A percentile compares a stretch with the other conserved stretches of the same genome.
Evolutionary conservation across 2,113 vertebrate species (phyloP).

Genomic region (Andinoacara biseriatus): DNA sequence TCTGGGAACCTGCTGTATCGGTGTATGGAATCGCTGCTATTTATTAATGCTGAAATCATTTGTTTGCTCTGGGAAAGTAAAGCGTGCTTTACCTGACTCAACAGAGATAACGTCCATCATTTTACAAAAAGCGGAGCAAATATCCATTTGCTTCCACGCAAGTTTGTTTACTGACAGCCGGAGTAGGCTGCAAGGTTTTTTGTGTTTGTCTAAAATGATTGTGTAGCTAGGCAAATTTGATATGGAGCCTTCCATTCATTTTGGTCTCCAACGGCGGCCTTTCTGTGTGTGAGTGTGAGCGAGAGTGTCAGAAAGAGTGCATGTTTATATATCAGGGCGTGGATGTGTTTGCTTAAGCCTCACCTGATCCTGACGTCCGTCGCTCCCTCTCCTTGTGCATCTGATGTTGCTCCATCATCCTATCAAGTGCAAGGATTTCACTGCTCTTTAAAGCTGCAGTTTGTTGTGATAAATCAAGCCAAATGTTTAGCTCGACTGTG

Average conservation of each 20-base stretch:
- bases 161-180: conserved; percentile 1
- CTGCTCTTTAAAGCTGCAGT: not conserved
- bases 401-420: conserved; percentile 95
- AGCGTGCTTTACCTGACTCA: conserved; percentile 27
- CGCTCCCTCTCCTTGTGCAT: conserved; percentile 92
- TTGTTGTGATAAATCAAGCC: not conserved
- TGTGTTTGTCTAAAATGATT: conserved; percentile 23
- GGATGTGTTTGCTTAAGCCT: conserved; percentile 55
- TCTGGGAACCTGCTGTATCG: conserved; percentile 10
- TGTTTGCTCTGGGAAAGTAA: conserved; percentile 44
- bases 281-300: not conserved
- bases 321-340: conserved; percentile 38
- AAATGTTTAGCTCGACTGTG: not conserved
- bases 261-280: conserved; percentile 11
- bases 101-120: conserved; percentile 16
- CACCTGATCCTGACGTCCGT: conserved; percentile 88
- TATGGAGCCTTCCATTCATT: not conserved
- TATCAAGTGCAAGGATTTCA: conserved; percentile 64
- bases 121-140: conserved; percentile 25
- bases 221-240: conserved; percentile 12
- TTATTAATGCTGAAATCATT: conserved; percentile 30
- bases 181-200: not conserved
- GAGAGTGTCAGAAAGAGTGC: conserved; percentile 1
- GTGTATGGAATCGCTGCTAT: conserved; percentile 32
- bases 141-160: not conserved